These are phyloP conservation scores for Enteromius mattozi DNA, from an alignment of 2,797 vertebrate species.

Conservation along the genomic window DNA sequence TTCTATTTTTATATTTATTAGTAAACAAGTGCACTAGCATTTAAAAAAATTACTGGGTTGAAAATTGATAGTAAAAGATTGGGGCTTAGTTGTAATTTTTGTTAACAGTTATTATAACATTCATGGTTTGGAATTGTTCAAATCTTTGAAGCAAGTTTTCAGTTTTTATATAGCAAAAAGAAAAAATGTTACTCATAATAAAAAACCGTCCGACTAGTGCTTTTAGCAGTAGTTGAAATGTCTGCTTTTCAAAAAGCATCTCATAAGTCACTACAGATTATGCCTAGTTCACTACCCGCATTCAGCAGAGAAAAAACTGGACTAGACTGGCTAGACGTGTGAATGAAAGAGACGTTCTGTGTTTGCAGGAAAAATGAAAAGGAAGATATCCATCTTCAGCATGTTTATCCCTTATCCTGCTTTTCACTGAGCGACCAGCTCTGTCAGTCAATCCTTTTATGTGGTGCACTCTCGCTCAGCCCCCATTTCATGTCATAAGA, in stretches of 20 bases:
- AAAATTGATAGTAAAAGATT: neutral
- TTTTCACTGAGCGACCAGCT: slow-evolving; percentile 49
- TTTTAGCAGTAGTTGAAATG: slow-evolving; percentile 11
- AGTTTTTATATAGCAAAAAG: neutral
- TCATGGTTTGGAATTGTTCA: neutral
- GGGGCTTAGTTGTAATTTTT: neutral
- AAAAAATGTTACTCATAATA: neutral
- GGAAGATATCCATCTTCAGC: slow-evolving; percentile 52
- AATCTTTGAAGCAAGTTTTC: neutral
- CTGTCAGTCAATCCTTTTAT: slow-evolving; percentile 60
- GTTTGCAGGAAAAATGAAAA: slow-evolving; percentile 43
- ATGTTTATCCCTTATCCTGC: slow-evolving; percentile 58
- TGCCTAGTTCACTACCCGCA: slow-evolving; percentile 33
- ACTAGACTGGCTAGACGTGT: slow-evolving; percentile 27
- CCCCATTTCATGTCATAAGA: slow-evolving; percentile 55
- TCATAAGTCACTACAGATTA: slow-evolving; percentile 41
- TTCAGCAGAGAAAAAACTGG: slow-evolving; percentile 22
- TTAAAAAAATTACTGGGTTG: neutral
- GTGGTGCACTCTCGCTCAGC: slow-evolving; percentile 29
- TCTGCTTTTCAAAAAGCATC: slow-evolving; percentile 31
- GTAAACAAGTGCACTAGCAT: neutral
- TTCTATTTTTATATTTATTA: neutral
- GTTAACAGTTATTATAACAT: neutral
- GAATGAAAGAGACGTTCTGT: slow-evolving; percentile 7
- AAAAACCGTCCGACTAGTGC: neutral